Evolutionary conservation across 2,797 vertebrate genomes (phyloP).

Genomic region (Sebastes ruberrimus): DNA sequence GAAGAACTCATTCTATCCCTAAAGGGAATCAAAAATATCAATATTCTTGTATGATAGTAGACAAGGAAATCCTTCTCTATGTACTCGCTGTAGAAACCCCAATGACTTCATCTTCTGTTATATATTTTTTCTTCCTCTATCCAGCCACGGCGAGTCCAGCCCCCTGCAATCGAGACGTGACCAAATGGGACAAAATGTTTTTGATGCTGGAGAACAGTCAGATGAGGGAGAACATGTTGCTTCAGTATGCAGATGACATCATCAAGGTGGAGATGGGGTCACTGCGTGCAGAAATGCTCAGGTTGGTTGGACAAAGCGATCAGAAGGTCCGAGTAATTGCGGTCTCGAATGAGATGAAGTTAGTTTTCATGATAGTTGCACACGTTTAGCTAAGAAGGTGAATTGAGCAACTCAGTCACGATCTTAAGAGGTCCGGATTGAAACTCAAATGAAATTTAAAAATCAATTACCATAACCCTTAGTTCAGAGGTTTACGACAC

Average conservation of each 20-base stretch:
- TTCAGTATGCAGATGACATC: conserved; percentile 88
- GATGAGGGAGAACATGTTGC: conserved; percentile 96
- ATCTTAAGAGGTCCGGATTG: background rate
- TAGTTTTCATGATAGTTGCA: background rate
- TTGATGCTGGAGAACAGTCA: conserved; percentile 97
- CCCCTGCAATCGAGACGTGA: conserved; percentile 80
- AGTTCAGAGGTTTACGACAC: background rate
- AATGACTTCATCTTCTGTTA: background rate
- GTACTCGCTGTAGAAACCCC: background rate
- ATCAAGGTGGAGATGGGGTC: conserved; percentile 87
- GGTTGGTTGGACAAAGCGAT: conserved; percentile 59
- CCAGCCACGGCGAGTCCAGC: conserved; percentile 57
- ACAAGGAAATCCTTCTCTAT: background rate
- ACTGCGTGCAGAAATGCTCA: conserved; percentile 85
- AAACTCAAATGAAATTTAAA: background rate
- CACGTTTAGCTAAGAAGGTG: background rate
- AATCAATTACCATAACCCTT: background rate
- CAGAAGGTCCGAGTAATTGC: background rate
- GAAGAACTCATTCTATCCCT: background rate
- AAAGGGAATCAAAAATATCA: no score
- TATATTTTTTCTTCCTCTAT: background rate
- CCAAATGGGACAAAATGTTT: conserved; percentile 96
- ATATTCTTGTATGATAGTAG: background rate
- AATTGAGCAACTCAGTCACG: background rate
- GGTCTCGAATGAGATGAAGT: background rate